These are phyloP conservation scores for Cylindroiulus punctatus DNA, from an alignment of 2,888 invertebrate genomes.

Conservation along the genomic window DNA sequence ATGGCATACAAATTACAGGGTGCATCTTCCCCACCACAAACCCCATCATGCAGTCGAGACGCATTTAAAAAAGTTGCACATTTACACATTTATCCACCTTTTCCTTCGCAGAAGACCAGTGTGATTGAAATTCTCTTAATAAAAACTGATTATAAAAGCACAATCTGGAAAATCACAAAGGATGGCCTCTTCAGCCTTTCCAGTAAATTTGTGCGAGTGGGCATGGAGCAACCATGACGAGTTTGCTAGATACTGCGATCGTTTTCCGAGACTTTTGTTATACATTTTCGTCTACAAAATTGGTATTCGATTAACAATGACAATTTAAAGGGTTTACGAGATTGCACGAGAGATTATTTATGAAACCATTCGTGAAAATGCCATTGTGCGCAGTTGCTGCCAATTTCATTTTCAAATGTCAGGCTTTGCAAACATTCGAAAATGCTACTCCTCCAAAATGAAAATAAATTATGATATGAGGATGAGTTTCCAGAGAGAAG, in stretches of 20 bases:
- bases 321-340: not conserved
- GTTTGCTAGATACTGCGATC: not conserved
- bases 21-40: not conserved
- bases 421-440: not conserved
- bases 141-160: not conserved
- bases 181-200: not conserved
- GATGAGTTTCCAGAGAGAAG: not conserved
- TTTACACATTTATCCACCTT: not conserved
- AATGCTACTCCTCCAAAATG: not conserved
- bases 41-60: slow-evolving; percentile 10
- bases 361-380: not conserved
- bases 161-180: not conserved
- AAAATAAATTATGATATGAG: not conserved
- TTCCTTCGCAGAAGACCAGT: not conserved
- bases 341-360: not conserved
- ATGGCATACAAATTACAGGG: not conserved
- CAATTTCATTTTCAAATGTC: not conserved
- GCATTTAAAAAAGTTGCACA: not conserved
- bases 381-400: not conserved
- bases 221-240: not conserved
- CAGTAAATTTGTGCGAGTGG: not conserved
- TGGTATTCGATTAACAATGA: not conserved
- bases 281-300: not conserved
- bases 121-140: not conserved
- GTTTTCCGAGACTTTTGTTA: not conserved